Percentiles rank a stretch among this genome's conserved stretches.
Evolutionary conservation across 1,140 invertebrate species (phyloP).

Genomic region (Aphelinus atriplicis): DNA sequence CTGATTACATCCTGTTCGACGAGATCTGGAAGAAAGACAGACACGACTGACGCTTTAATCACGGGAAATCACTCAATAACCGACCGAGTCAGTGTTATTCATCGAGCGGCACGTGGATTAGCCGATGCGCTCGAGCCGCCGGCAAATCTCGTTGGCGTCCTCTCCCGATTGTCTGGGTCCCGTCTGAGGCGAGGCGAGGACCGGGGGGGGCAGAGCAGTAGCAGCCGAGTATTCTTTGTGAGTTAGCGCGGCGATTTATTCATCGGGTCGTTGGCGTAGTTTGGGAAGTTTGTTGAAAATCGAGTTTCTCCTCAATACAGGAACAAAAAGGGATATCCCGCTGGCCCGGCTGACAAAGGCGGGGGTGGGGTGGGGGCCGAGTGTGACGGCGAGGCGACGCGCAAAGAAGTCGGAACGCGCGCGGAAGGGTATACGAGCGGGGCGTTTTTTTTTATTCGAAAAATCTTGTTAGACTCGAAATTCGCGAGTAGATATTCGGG

Average conservation of each 20-base stretch:
- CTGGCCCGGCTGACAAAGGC: too few relatives aligned
- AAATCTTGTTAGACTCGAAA: conserved; percentile 37
- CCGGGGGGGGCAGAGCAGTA: neutral
- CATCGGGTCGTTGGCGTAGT: conserved; percentile 19
- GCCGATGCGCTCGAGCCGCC: too few relatives aligned
- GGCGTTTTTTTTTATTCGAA: conserved; percentile 18
- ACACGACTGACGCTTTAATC: too few relatives aligned
- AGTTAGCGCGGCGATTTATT: conserved; percentile 18
- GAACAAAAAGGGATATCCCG: neutral
- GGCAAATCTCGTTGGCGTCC: too few relatives aligned
- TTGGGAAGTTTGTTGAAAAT: conserved; percentile 35
- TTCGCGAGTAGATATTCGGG: neutral
- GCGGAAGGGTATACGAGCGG: neutral
- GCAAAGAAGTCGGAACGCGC: neutral
- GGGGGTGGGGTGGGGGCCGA: neutral
- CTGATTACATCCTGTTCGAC: too few relatives aligned
- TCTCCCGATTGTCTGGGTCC: too few relatives aligned
- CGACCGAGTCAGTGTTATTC: too few relatives aligned
- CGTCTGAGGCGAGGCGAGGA: neutral
- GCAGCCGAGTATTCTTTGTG: too few relatives aligned
- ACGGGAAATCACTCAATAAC: too few relatives aligned
- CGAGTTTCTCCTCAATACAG: conserved; percentile 31
- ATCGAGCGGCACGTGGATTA: too few relatives aligned
- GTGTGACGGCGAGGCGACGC: neutral
- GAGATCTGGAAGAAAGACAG: too few relatives aligned